Evolutionary conservation across 1,140 invertebrate genomes (phyloP).

Genomic region (Drosophila guanche): DNA sequence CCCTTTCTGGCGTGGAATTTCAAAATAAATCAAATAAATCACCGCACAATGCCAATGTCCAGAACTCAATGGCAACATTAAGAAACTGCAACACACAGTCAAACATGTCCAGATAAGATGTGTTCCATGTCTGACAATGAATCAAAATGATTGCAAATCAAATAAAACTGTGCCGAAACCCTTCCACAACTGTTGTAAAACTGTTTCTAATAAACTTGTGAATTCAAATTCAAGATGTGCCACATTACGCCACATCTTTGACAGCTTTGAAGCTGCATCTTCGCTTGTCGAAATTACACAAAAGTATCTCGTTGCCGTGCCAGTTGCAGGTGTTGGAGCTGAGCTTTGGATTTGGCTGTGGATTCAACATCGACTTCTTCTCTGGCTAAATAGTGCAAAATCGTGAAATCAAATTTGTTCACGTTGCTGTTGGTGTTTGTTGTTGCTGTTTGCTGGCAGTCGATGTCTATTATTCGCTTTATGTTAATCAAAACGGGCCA

Average conservation of each 20-base stretch:
- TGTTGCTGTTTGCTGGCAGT: conserved; percentile 22
- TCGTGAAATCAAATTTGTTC: conserved; percentile 65
- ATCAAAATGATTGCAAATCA: background rate
- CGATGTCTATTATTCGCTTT: conserved; percentile 62
- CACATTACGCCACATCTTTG: conserved; percentile 54
- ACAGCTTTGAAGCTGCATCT: conserved; percentile 46
- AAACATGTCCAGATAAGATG: background rate
- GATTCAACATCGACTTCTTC: conserved; percentile 10
- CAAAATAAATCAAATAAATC: background rate
- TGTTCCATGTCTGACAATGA: background rate
- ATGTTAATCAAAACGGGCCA: conserved; percentile 63
- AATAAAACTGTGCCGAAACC: no score
- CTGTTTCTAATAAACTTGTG: conserved; percentile 23
- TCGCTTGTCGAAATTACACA: conserved; percentile 40
- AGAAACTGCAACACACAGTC: background rate
- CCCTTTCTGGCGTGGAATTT: conserved; percentile 7
- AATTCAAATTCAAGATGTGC: conserved; percentile 34
- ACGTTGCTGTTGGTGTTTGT: conserved; percentile 33
- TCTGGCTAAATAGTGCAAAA: conserved; percentile 60
- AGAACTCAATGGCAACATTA: background rate
- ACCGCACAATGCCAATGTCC: background rate
- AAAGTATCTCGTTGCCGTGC: conserved; percentile 33
- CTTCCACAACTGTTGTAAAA: conserved; percentile 4
- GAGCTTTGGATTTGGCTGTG: no score
- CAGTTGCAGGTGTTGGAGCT: conserved; percentile 51